Percentiles rank a stretch among this genome's conserved stretches.
Evolutionary conservation across 2,888 invertebrate genomes (phyloP).

Genomic region (Isoperla grammatica): DNA sequence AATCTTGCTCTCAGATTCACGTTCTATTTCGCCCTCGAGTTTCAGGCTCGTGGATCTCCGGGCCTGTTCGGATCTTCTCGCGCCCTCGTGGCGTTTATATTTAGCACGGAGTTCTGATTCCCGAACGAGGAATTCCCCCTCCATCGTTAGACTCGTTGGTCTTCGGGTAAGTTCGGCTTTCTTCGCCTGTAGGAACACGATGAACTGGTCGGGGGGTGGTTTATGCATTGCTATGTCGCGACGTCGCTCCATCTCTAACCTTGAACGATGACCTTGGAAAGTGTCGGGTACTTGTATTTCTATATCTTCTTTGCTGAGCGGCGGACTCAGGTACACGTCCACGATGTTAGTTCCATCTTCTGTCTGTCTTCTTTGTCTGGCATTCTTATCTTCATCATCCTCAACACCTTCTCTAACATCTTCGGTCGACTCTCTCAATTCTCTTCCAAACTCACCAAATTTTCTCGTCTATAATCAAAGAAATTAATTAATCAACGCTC

Average conservation of each 20-base stretch:
- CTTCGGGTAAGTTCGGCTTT: conserved; percentile 31
- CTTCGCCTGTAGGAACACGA: conserved; percentile 4
- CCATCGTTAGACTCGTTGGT: conserved; percentile 37
- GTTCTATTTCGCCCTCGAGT: conserved; percentile 48
- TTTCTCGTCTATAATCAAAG: too few species aligned
- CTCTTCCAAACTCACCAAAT: too few species aligned
- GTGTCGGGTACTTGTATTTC: too few species aligned
- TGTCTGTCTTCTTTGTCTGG: too few species aligned
- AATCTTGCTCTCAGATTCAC: conserved; percentile 48
- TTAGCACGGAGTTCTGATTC: conserved; percentile 47
- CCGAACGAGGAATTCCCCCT: conserved; percentile 39
- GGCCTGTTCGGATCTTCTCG: conserved; percentile 43
- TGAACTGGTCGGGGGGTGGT: not conserved
- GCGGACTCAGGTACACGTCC: too few species aligned
- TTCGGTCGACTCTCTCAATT: too few species aligned
- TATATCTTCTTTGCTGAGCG: too few species aligned
- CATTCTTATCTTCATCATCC: too few species aligned
- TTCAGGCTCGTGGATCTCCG: conserved; percentile 39
- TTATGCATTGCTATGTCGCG: not conserved
- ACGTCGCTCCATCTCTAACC: conserved; percentile 2
- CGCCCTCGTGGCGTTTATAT: conserved; percentile 46
- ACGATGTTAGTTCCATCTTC: too few species aligned
- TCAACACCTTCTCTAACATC: too few species aligned
- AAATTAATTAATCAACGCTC: too few species aligned
- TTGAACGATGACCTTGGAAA: too few species aligned